Percentiles rank a stretch among this genome's conserved stretches.
Conservation (phyloP, 1,140 invertebrate genomes). For the Sycophila sp. region DNA sequence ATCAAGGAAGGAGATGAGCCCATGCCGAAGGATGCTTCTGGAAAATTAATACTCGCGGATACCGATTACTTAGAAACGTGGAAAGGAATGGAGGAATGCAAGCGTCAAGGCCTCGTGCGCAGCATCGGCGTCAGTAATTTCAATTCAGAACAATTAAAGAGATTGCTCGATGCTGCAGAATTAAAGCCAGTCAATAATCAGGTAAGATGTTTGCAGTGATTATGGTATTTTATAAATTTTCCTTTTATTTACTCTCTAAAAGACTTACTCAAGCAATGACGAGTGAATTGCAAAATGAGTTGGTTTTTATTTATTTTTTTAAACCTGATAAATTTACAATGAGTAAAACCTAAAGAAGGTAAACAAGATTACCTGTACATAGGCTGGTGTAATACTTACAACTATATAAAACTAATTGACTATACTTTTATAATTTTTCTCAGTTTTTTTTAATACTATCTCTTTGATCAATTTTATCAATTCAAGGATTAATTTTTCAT, state of each 20-base stretch:
- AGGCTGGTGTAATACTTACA: too few relatives aligned
- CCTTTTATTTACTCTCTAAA: background rate
- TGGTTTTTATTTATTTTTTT: too few relatives aligned
- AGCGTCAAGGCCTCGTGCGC: constrained; percentile 75
- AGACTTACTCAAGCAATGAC: constrained; percentile 75
- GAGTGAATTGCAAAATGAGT: constrained; percentile 76
- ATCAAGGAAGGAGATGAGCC: constrained; percentile 46
- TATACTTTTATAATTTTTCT: too few relatives aligned
- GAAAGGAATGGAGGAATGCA: constrained; percentile 85
- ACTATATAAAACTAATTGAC: too few relatives aligned
- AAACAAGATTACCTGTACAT: too few relatives aligned
- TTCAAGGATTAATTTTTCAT: too few relatives aligned
- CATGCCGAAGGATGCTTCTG: constrained; percentile 65
- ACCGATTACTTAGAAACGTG: constrained; percentile 90
- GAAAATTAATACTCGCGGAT: constrained; percentile 66
- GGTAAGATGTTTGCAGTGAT: constrained; percentile 21
- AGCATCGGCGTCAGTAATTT: constrained; percentile 94
- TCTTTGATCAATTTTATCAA: constrained; percentile 95
- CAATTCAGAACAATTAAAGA: constrained; percentile 82
- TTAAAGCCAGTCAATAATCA: constrained; percentile 85
- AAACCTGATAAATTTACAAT: too few relatives aligned
- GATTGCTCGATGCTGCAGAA: constrained; percentile 74
- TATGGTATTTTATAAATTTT: background rate
- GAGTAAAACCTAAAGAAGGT: too few relatives aligned
- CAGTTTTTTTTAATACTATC: constrained; percentile 79